Percentiles rank a stretch among this genome's conserved stretches.
Conservation (phyloP, 2,113 vertebrate species). For the Eclectus roratus region DNA sequence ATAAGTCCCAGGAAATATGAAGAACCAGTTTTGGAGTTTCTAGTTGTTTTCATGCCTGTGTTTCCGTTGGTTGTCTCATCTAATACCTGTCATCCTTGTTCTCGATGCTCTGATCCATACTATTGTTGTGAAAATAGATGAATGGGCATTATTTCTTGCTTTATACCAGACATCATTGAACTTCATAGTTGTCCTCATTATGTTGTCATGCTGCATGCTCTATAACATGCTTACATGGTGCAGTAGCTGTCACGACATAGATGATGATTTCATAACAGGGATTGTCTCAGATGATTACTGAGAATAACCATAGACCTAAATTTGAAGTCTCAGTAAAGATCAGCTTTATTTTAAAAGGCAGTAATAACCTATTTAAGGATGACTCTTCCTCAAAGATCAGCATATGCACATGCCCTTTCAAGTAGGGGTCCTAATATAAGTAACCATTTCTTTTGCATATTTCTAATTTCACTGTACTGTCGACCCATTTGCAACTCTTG, state of each 20-base stretch:
- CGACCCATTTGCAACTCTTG: background rate
- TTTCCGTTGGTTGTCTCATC: background rate
- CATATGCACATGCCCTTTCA: background rate
- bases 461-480: background rate
- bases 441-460: background rate
- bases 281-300: background rate
- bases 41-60: rapidly evolving
- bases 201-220: background rate
- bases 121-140: background rate
- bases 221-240: background rate
- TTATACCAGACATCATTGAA: background rate
- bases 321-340: background rate
- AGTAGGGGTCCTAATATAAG: background rate
- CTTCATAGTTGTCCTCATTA: background rate
- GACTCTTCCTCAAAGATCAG: background rate
- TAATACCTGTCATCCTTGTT: background rate
- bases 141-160: background rate
- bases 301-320: background rate
- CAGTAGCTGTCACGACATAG: background rate
- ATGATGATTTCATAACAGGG: background rate
- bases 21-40: background rate
- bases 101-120: background rate
- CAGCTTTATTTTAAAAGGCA: background rate
- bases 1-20: background rate
- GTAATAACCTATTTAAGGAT: background rate